Evolutionary conservation across 2,888 invertebrate genomes (phyloP), one percentile per base, ranked within the genome.

Genomic region (Sympetrum striolatum): DNA sequence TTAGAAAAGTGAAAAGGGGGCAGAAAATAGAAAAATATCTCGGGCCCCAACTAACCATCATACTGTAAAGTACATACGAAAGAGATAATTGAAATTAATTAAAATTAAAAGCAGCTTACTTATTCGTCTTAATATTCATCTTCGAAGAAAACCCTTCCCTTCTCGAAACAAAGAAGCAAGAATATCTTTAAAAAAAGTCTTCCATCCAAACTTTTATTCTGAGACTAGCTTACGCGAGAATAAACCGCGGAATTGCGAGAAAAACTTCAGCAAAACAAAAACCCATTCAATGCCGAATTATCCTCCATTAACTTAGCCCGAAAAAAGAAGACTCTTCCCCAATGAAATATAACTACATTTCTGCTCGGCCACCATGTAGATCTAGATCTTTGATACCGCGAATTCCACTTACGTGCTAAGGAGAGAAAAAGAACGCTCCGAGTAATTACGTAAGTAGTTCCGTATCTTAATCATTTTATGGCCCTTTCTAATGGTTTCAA

Each of bases 381-480:
- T 73, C 73, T 73, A 25, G 73, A 73, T 73, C 73, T 73, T 25
- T 25, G 73, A 31, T 31, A 31, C 31, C 73, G 25, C 25, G 25
- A 31, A 31, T 14, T 73, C 73, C 22, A 3, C 73, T 25, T 14
- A 4, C 25, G 73, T 25, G 25, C 25, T 25, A 31, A 73, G 73
- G 25, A 73, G 73, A 73, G 8, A 31, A 31, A 73, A 25, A 73
- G 31, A 73, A 73, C 31, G 25, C 22, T 60, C 22, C 35, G 14
- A 60, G 60, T 60, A 37, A 60, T n/a, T 58, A 60, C 31, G 37
- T 60, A 35, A 25, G 60, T 37, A 86, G 18, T 35, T 22, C 58
- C 22, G 58, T 31, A 86, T 60, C 60, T 60, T 86, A 60, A 86
- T 86, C 58, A 86, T 60, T 86, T 60, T 86, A 86, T 86, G 58